Evolutionary conservation across 2,113 vertebrate species (phyloP), one percentile per base, ranked within the genome.

Genomic region (Phylloscopus trochilus): DNA sequence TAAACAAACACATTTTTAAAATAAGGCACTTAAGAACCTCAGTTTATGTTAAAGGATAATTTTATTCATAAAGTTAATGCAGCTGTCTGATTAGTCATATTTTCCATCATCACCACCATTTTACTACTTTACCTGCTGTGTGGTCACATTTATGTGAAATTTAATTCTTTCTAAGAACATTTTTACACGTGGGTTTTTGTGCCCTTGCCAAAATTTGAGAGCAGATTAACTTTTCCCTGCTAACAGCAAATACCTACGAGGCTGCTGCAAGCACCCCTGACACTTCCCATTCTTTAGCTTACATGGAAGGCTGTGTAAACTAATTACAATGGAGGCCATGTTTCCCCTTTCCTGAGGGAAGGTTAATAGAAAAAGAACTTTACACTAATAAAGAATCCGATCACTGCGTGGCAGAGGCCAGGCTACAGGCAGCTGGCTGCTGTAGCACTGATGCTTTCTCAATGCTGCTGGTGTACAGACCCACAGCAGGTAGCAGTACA

Each of bases 341-440:
- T 78, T 95, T 78, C 89, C 79, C 83, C 79, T 94, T 88, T 95
- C 90, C 93, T 83, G 52, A 77, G 79, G 94, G 94, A 94, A 95
- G 93, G 79, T 90, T 89, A 94, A 94, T n/a, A 74, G 84, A 79
- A 59, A 93, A 90, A 80, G 72, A 90, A 77, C 64, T 85, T 86
- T 70, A 90, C 3, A 3, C 72, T 95, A 88, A 85, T 77, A 59
- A 76, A 85, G 84, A 83, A 63, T 35, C 67, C 0, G 5, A 83
- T 44, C 67, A 33, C 35, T 7, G 1, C n/a, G 68, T 78, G 85
- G 94, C 87, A 88, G 67, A 85, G 94, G 81, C 59, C 75, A 52
- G 63, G 60, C 78, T 70, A 74, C 4, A 23, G 83, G 74, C 82
- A 82, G 56, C 35, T 78, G 84, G 62, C 74, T 76, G 58, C 49